These are phyloP conservation scores for Parus major DNA, from an alignment of 2,113 vertebrate genomes.

Conservation along the genomic window DNA sequence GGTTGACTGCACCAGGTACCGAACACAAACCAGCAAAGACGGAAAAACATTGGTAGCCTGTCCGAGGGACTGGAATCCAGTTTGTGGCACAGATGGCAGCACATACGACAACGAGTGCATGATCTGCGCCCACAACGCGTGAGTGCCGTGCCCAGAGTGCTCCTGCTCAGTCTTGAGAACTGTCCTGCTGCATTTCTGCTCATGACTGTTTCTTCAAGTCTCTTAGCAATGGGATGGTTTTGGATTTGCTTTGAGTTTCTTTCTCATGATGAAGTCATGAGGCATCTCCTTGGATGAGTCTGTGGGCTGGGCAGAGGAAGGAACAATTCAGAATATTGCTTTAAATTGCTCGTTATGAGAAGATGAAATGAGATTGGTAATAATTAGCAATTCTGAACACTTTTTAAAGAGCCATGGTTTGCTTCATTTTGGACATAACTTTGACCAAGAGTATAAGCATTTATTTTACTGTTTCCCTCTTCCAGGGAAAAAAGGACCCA, in stretches of 20 bases:
- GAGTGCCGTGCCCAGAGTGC: background rate
- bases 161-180: background rate
- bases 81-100: conserved; percentile 44
- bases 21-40: background rate
- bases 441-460: background rate
- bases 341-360: background rate
- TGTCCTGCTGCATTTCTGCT: background rate
- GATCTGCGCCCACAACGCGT: conserved; percentile 45
- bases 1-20: conserved; percentile 19
- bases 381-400: background rate
- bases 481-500: conserved; percentile 5
- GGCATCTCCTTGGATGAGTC: background rate
- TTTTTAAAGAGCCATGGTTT: background rate
- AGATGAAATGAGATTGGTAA: background rate
- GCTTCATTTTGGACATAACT: background rate
- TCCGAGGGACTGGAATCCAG: background rate
- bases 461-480: background rate
- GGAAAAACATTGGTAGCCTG: background rate
- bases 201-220: background rate
- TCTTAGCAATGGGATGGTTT: background rate
- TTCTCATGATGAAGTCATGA: background rate
- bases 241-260: background rate
- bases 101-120: conserved; percentile 40
- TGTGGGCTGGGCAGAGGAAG: background rate
- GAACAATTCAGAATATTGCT: background rate